Evolutionary conservation across 2,797 vertebrate species (phyloP), one percentile per base, ranked within the genome.

Genomic region (Erpetoichthys calabaricus): DNA sequence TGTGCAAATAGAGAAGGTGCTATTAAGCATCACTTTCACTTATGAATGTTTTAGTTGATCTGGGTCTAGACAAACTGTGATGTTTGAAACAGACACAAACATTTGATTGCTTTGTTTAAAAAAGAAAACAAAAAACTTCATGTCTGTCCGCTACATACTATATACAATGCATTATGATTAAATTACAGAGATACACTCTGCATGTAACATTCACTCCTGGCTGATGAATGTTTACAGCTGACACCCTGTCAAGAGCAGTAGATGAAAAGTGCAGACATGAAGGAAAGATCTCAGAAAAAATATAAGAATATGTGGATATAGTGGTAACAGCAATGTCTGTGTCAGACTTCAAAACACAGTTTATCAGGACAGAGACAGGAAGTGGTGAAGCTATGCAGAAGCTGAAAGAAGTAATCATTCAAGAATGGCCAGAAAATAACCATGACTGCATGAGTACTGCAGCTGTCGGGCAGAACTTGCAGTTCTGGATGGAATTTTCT

Each of bases 11-110:
- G 50, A 63, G 49, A 63, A 66, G 52, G 53, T 63, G 7, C 44
- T 63, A 25, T 42, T 60, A n/a, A n/a, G n/a, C n/a, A n/a, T n/a
- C n/a, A n/a, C n/a, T n/a, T n/a, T n/a, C n/a, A n/a, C n/a, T n/a
- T 67, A 60, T 60, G 54, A 65, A 42, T 56, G 41, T 10, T 66
- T 65, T 7, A n/a, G n/a, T n/a, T n/a, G n/a, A n/a, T n/a, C 63
- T 10, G 50, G 64, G 42, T 42, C 49, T 59, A 62, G 56, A 55
- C 58, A 64, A 5, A 7, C 4, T 3, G 54, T 65, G 8, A 10
- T 47, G 43, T 62, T 65, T 3, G 59, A 70, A 47, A 68, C 64
- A 3, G 66, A 68, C 62, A 68, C 44, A 66, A 71, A 10, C 57
- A 59, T 3, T 8, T 67, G 46, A 59, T 64, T 53, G 55, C 47